These are phyloP conservation scores for Phyllotreta cruciferae DNA, from an alignment of 2,888 invertebrate species.

Conservation along the genomic window DNA sequence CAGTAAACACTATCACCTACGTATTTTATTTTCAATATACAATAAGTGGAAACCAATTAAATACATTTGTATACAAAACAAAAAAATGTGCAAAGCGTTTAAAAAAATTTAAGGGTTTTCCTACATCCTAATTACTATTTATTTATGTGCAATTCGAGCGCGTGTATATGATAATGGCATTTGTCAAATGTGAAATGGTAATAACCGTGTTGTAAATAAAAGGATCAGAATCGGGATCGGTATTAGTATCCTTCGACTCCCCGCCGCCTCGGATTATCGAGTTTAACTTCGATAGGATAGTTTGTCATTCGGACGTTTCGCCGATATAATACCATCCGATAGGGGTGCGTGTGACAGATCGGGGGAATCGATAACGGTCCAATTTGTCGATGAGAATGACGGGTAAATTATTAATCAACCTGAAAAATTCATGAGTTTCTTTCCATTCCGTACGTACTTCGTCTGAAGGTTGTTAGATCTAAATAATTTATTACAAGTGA, in stretches of 20 bases:
- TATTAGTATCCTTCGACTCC: slow-evolving; percentile 23
- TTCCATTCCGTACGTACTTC: background rate
- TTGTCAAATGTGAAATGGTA: slow-evolving; percentile 4
- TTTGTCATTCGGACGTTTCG: slow-evolving; percentile 42
- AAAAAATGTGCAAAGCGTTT: too few species aligned
- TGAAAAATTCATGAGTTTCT: background rate
- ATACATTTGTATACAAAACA: too few species aligned
- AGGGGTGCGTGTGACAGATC: slow-evolving; percentile 31
- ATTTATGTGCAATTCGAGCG: too few species aligned
- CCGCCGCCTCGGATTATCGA: slow-evolving; percentile 33
- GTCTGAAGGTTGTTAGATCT: too few species aligned
- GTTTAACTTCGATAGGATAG: slow-evolving; percentile 36
- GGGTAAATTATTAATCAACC: slow-evolving; percentile 18
- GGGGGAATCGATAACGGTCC: slow-evolving; percentile 18
- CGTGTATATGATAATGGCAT: too few species aligned
- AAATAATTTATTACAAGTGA: slow-evolving; percentile 36
- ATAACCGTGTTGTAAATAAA: slow-evolving; percentile 13
- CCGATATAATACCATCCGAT: slow-evolving; percentile 28
- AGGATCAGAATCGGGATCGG: slow-evolving; percentile 20
- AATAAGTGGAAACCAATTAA: background rate
- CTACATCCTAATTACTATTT: too few species aligned
- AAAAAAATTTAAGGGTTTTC: too few species aligned
- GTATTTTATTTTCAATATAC: background rate
- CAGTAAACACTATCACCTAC: background rate
- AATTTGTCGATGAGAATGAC: slow-evolving; percentile 17